Percentiles rank a stretch among this genome's conserved stretches.
Evolutionary conservation across 2,888 invertebrate species (phyloP).

Genomic region (Lacanobia wlatinum): DNA sequence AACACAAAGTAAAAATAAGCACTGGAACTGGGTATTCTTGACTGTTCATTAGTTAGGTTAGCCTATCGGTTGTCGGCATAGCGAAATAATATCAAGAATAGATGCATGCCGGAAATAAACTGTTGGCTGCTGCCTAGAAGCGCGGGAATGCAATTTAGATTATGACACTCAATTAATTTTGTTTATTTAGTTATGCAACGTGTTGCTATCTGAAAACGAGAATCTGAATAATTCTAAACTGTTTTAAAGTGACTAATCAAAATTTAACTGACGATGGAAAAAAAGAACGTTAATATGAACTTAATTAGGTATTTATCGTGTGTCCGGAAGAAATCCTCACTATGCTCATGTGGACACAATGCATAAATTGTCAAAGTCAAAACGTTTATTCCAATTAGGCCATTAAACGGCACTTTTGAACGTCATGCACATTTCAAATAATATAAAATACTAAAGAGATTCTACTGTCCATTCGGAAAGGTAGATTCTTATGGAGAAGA

Average conservation of each 20-base stretch:
- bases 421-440: no score
- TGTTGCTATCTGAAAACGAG: neutral
- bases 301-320: no score
- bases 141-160: slow-evolving; percentile 43
- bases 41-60: neutral
- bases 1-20: no score
- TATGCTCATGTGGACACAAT: no score
- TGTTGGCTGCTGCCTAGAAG: slow-evolving; percentile 25
- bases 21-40: neutral
- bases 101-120: slow-evolving; percentile 34
- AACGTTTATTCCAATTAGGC: no score
- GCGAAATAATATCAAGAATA: slow-evolving; percentile 32
- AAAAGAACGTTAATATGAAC: no score
- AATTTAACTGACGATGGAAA: no score
- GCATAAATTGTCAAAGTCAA: no score
- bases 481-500: no score
- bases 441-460: no score
- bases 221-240: neutral
- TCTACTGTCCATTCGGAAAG: no score
- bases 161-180: slow-evolving; percentile 22
- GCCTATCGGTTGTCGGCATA: neutral
- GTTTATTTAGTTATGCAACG: neutral
- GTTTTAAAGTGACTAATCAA: neutral
- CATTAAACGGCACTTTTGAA: no score
- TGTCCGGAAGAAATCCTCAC: slow-evolving; percentile 7